phyloP scores from a whole-genome alignment of 2,113 vertebrate genomes.

The Orycteropus afer region DNA sequence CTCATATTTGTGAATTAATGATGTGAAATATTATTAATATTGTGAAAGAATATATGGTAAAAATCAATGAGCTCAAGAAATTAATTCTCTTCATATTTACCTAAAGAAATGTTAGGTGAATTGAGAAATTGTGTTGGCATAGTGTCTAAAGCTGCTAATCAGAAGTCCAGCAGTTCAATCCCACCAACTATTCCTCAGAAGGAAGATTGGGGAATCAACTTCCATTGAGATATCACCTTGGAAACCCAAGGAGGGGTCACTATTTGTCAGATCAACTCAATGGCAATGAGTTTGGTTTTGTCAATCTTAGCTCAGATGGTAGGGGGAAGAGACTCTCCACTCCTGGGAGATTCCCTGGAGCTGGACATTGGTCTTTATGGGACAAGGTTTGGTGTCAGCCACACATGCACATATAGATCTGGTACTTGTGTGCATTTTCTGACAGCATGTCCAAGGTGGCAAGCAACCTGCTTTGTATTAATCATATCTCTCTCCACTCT shows the following conservation, averaged over 20 bases:
- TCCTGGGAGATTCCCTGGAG: neutral
- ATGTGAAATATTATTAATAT: neutral
- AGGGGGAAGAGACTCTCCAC: neutral
- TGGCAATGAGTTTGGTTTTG: too few relatives aligned
- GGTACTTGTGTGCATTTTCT: neutral
- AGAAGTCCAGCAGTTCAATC: too few relatives aligned
- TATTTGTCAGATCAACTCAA: too few relatives aligned
- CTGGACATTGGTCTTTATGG: neutral
- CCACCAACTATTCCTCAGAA: too few relatives aligned
- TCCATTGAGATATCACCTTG: too few relatives aligned
- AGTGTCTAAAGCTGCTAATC: too few relatives aligned
- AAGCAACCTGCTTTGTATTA: neutral
- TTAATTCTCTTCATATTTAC: neutral
- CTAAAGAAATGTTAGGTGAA: neutral
- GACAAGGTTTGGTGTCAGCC: neutral
- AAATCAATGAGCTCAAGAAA: neutral
- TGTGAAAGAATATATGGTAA: neutral
- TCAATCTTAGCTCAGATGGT: neutral
- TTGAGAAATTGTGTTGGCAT: too few relatives aligned
- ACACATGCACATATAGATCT: fast-evolving
- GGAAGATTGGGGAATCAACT: too few relatives aligned
- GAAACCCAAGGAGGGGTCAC: too few relatives aligned
- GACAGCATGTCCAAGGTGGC: neutral
- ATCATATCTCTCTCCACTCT: neutral
- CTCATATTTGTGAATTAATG: neutral